Evolutionary conservation across 2,888 invertebrate species (phyloP).

Genomic region (Aporophyla nigra): DNA sequence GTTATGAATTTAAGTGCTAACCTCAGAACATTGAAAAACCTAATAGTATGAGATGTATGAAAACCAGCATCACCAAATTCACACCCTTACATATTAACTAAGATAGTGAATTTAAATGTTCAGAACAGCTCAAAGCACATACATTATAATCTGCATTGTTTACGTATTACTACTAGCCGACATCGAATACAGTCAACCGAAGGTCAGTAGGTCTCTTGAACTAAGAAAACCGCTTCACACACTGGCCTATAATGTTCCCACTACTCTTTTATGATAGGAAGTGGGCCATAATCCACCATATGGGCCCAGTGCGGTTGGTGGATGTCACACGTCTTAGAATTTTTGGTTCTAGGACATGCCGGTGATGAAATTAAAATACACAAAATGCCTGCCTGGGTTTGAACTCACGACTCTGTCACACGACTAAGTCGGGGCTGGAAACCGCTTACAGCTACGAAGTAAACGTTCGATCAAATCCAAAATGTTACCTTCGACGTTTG

Average conservation of each 20-base stretch:
- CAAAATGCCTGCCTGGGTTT: no score
- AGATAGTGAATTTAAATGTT: background rate
- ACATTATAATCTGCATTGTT: background rate
- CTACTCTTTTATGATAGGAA: no score
- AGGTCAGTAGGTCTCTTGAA: background rate
- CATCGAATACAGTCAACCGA: background rate
- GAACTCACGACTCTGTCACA: no score
- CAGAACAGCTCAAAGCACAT: constrained; percentile 8
- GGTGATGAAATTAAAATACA: no score
- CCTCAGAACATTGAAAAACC: background rate
- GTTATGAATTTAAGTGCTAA: background rate
- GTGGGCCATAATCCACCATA: no score
- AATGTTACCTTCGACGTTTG: no score
- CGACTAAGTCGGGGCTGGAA: background rate
- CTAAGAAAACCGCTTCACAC: background rate
- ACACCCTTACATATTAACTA: constrained; percentile 2
- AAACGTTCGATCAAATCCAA: background rate
- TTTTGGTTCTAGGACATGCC: no score
- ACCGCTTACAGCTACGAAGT: background rate
- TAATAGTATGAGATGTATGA: background rate
- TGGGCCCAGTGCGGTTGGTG: no score
- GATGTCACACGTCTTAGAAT: no score
- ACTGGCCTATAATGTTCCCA: no score
- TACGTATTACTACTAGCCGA: background rate
- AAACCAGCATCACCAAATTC: background rate